Evolutionary conservation across 2,113 vertebrate genomes (phyloP), one percentile per base, ranked within the genome.

Genomic region (Lontra canadensis): DNA sequence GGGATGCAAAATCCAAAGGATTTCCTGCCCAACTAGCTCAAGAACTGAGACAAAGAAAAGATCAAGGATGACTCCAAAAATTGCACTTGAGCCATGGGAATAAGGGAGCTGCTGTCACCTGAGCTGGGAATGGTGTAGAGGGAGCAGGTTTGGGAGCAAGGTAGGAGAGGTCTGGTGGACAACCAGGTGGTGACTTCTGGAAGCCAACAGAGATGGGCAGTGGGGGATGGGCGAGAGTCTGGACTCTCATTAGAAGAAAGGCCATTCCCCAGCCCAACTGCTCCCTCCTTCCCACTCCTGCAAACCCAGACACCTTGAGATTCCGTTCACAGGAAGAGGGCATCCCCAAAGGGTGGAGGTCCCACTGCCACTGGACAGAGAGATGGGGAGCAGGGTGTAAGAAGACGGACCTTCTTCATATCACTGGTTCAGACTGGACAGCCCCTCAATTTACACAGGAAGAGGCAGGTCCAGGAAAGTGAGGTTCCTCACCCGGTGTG

Each of bases 131-230:
- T 15, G 26, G 14, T 52, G 34, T 14, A 5, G 84, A 82, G 39
- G 12, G 34, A 67, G 63, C 29, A 36, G 2, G 21, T 39, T 13
- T 21, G 17, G 49, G 94, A 74, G 7, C n/a, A 25, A 15, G 65
- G 18, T 20, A 17, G 57, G 82, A 76, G 80, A 84, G 81, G 15
- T 44, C 39, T 79, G 17, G 29, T 12, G 14, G 67, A 23, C 59
- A 52, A 55, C 29, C 44, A 36, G 5, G 25, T 0, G 12, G 63
- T 39, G 29, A 23, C 4, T 11, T 8, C 52, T 7, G 3, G 13
- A 36, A 10, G 21, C 14, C 6, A 8, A 1, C 0, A 0, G 39
- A 55, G 7, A 67, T 0, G 7, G 12, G 10, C 55, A 6, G 6
- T 11, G 1, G 14, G 34, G 4, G 55, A n/a, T 4, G 10, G 34